Conservation (phyloP, 2,888 invertebrate species). For the Autographa gamma region DNA sequence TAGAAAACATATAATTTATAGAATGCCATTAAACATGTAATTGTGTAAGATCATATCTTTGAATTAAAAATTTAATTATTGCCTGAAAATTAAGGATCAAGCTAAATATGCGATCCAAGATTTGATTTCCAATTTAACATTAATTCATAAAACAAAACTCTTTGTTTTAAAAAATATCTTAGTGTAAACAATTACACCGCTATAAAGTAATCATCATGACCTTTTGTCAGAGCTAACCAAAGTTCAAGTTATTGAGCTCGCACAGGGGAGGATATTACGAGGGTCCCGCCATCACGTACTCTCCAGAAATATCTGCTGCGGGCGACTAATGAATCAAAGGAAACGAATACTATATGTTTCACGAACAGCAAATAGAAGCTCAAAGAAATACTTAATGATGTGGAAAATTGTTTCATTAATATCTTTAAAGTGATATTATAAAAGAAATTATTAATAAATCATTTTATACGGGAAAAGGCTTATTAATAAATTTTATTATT, state of each 20-base stretch:
- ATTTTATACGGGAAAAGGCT: no score
- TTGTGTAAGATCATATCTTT: no score
- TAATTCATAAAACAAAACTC: not conserved
- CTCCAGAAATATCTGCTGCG: slow-evolving; percentile 9
- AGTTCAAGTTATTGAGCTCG: not conserved
- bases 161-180: not conserved
- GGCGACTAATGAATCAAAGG: slow-evolving; percentile 30
- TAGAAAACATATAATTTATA: no score
- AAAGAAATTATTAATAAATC: no score
- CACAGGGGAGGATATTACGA: no score
- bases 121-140: not conserved
- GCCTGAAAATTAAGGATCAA: no score
- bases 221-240: not conserved
- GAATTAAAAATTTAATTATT: no score
- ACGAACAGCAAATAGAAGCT: slow-evolving; percentile 1
- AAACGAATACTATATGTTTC: slow-evolving; percentile 9
- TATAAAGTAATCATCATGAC: not conserved
- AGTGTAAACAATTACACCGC: not conserved
- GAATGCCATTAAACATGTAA: no score
- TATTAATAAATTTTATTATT: not conserved
- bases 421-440: not conserved
- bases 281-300: not conserved
- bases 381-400: not conserved
- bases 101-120: no score
- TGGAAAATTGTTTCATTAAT: not conserved